Base-by-base conservation (phyloP, 2,888 invertebrate genomes). In the Aleiodes testaceus region DNA sequence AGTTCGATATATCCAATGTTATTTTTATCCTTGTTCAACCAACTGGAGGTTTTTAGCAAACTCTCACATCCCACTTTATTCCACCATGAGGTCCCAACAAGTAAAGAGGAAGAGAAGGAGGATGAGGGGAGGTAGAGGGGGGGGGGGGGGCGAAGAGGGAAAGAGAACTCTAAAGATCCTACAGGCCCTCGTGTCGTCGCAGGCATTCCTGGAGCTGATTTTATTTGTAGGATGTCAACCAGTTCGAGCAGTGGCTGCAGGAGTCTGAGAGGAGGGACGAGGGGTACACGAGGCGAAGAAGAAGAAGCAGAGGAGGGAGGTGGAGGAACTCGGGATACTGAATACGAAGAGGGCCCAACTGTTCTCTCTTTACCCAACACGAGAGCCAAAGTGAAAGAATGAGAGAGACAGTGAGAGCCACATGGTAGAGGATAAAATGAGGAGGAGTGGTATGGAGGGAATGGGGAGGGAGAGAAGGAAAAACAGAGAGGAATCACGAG, bases 201-300 rank as follows among this genome's bases (percentile, higher is more conserved):
- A 81, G 79, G 83, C 84, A 86, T 86, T 86, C 85, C 83, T 82
- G 79, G 81, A 83, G 84, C 82, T 82, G 85, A 86, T 85, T 86
- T 86, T 85, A 86, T 86, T 85, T 85, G 85, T 85, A 84, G 82
- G 83, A 83, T 82, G 30, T 45, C 50, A 66, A 26, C 16, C 18
- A 3, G 36, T 18, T 26, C 20, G 49, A 18, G 12, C 45, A 16
- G 61, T 78, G 78, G 75, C 74, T 75, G 70, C 72, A 69, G 75
- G 73, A 75, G 76, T 45, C 16, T 73, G 70, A 68, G 74, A 74
- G 75, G 72, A 74, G 76, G 66, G 55, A 69, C 67, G 71, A 74
- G 70, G 75, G 75, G 77, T 75, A 75, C 74, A 77, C 77, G 79
- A 80, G 79, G 79, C 74, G 74, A 73, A 70, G 70, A 47, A 69